Evolutionary conservation across 1,140 invertebrate species (phyloP), one percentile per base, ranked within the genome.

Genomic region (Apolygus lucorum): DNA sequence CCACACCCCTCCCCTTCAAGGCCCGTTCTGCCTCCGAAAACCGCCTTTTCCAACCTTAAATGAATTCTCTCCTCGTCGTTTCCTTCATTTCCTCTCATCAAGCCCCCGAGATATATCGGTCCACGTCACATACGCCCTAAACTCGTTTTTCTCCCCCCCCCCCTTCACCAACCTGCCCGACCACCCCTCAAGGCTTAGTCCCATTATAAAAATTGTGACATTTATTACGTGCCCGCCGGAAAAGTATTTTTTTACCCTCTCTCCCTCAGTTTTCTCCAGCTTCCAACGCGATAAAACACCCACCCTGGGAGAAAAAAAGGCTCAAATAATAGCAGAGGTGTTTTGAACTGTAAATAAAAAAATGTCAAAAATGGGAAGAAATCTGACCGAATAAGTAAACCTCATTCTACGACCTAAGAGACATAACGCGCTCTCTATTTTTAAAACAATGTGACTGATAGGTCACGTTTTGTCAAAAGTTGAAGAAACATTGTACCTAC

Each of bases 31-130:
- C n/a, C n/a, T n/a, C n/a, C n/a, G 54, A 13, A 59, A 13, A 17
- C 22, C 54, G 22, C 22, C 54, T 59, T 59, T 59, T 59, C 54
- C 54, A 59, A 13, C 22, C 54, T 59, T 59, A 59, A 59, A 59
- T 59, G 54, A 59, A 59, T 59, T 59, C 54, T 22, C 54, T 59
- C 22, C 54, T 24, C 54, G 54, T 59, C 54, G 54, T 59, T 59
- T 59, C 54, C 54, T 59, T 59, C 54, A 59, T 59, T 59, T 59
- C 54, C 54, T 59, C 54, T 59, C 54, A 59, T 59, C 54, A 59
- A 59, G 54, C 4, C 34, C n/a, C 22, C 54, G 22, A 59, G 54
- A 59, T 59, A 59, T 59, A 59, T 59, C 54, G 54, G 54, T 21
- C 54, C 54, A 17, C 22, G 54, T 24, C 54, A 17, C 54, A 59